Conservation (phyloP, 2,797 vertebrate genomes). For the Carcharodon carcharias region DNA sequence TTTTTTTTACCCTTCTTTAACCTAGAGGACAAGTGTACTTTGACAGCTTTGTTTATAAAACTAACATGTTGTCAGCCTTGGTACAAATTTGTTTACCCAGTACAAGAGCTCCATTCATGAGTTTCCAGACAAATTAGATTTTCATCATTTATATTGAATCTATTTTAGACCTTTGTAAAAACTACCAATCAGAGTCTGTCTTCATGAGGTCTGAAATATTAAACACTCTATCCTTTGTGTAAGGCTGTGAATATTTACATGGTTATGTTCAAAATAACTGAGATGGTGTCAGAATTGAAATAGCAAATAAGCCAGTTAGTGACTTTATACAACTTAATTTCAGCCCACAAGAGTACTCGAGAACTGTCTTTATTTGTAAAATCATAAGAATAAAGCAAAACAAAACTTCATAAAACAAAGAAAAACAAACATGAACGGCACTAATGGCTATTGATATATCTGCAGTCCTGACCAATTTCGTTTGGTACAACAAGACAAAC, state of each 20-base stretch:
- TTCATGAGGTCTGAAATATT: background rate
- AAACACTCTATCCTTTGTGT: background rate
- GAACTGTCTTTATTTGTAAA: background rate
- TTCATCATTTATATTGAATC: background rate
- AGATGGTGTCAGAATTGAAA: background rate
- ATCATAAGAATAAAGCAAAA: background rate
- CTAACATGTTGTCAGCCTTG: background rate
- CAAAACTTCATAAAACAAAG: background rate
- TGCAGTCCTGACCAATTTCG: background rate
- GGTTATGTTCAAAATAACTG: background rate
- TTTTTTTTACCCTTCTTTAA: background rate
- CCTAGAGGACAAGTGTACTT: background rate
- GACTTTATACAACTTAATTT: background rate
- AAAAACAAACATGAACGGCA: background rate
- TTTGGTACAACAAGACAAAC: background rate
- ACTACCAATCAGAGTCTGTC: background rate
- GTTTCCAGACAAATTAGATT: background rate
- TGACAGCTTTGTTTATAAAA: background rate
- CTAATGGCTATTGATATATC: background rate
- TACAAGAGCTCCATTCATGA: background rate
- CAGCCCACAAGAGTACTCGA: background rate
- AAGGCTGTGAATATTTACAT: background rate
- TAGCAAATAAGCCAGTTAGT: background rate
- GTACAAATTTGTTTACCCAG: background rate
- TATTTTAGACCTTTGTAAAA: background rate